Base-by-base conservation (phyloP, 2,888 invertebrate species). In the Hirtodrosophila alboralis region DNA sequence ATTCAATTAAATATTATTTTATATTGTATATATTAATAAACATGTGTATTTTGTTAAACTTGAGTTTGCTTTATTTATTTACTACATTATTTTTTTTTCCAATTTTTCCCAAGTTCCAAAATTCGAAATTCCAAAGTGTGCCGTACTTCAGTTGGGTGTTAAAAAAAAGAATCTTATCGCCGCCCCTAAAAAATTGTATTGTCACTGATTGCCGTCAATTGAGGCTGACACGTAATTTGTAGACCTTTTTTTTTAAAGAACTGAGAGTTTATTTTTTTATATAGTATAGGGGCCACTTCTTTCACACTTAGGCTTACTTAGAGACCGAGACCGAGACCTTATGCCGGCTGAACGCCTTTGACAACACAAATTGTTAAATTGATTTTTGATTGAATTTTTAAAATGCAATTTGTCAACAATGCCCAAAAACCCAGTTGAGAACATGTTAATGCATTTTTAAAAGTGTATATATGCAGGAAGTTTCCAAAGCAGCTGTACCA, bases 331-430 rank as follows among this genome's bases (percentile, higher is more conserved):
- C n/a, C n/a, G n/a, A n/a, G 8, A 51, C 31, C 23, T 53, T 16
- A 85, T 86, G 87, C 87, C 85, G 87, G 85, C 63, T 52, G 48
- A 67, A 72, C 72, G 86, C 81, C 81, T 85, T 83, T 34, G 57
- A 12, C 13, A 36, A 36, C 12, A 36, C 12, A 54, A 69, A 67
- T 80, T 80, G 71, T 72, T 44, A 63, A 75, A 77, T 84, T 84
- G 84, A 53, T 64, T 57, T 80, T 75, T 80, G 54, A 78, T 78
- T 70, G 28, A 47, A 41, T 56, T 68, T 72, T 75, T 34, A 26
- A 34, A 59, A 57, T 60, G 54, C 64, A 79, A 86, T 86, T 81
- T 81, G 81, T 81, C 86, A 81, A 77, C 72, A 84, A 83, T 68
- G 34, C 27, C 9, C 8, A 3, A 21, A 37, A 8, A 5, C 27